Evolutionary conservation across 1,140 invertebrate genomes (phyloP), one percentile per base, ranked within the genome.

Genomic region (Ceratosolen fusciceps): DNA sequence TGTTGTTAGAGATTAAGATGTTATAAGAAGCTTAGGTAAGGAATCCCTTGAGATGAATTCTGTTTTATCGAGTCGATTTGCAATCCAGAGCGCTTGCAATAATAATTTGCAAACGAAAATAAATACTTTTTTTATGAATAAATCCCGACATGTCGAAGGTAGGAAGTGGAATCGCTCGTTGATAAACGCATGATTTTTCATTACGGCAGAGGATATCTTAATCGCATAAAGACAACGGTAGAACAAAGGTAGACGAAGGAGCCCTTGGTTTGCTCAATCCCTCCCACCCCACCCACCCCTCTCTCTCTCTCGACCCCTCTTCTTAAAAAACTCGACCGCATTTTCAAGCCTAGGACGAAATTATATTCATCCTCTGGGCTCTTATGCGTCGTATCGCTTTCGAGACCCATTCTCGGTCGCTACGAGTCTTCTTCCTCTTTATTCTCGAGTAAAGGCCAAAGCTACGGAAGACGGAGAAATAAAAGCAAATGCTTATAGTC

Each of bases 401-500:
- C 81, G 70, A 77, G 65, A 47, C 72, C 56, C 82, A 79, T 80
- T 80, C 56, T 54, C 52, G 60, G 10, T n/a, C 37, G 60, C 19
- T 34, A 77, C 56, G 34, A 76, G 60, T 82, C 82, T 82, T 82
- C 58, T 82, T 81, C 21, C 31, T 83, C 79, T 74, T 62, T 16
- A 67, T 54, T 52, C 58, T 19, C 31, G 21, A 16, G 43, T 21
- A 24, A 68, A n/a, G 19, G n/a, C 16, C 16, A 77, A 47, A 14
- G 2, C 37, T 52, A 16, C 29, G 43, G 39, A 78, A 78, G 77
- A 72, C 81, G 80, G 52, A 74, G 78, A 84, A 86, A 86, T 85
- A 86, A 83, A 84, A 85, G 83, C 79, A 82, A 86, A 83, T 85
- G 83, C 83, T 86, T 83, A 86, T 84, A 86, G 85, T 87, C 85